A percentile compares a stretch with the other conserved stretches of the same genome.
phyloP scores from a whole-genome alignment of 2,113 vertebrate species.

The Calypte anna region DNA sequence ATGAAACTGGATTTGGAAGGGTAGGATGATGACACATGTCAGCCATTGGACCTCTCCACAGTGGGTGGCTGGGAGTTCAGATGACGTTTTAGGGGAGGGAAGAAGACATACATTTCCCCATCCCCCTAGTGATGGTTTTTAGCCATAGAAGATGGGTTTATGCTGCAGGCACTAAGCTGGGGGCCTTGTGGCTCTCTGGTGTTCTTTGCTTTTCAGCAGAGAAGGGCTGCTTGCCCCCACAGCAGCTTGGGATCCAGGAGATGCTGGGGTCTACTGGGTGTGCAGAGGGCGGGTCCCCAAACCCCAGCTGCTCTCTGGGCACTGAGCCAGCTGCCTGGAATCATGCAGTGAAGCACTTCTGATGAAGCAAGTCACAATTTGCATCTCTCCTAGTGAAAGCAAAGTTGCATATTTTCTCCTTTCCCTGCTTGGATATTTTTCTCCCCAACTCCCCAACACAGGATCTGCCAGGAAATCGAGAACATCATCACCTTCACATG shows the following conservation, averaged over 20 bases:
- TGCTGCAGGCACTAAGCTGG: neutral
- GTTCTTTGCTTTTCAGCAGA: accelerated
- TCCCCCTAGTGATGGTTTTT: neutral
- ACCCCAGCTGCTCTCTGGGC: neutral
- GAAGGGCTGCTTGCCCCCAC: accelerated
- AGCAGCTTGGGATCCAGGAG: accelerated
- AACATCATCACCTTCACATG: neutral
- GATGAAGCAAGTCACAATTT: neutral
- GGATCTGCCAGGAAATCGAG: neutral
- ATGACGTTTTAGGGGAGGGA: neutral
- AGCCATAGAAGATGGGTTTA: neutral
- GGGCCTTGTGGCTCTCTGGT: neutral
- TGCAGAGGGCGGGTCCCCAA: neutral
- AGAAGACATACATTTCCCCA: neutral
- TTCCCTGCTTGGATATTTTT: neutral
- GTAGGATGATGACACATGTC: neutral
- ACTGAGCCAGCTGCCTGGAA: neutral
- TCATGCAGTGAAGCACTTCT: neutral
- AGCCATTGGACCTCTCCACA: neutral
- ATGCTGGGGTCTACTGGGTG: neutral
- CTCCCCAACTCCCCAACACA: accelerated
- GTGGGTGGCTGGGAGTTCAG: accelerated
- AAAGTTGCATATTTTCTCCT: neutral
- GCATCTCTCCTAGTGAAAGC: neutral
- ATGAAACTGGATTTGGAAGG: neutral